Evolutionary conservation across 1,140 invertebrate species (phyloP).

Genomic region (Cardiocondyla obscurior): DNA sequence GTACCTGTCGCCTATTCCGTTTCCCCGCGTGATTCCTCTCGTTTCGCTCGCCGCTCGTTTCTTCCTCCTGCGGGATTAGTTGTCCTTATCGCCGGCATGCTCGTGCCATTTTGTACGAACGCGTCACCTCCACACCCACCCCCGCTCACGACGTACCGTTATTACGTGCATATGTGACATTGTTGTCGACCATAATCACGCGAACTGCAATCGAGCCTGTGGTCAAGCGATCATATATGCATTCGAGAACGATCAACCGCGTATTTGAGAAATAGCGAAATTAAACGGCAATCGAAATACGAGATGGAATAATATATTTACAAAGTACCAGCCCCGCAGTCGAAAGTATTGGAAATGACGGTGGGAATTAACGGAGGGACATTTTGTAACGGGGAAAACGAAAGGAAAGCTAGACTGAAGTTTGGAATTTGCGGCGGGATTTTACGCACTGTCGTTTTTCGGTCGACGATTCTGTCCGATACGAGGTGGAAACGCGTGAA

Average conservation of each 20-base stretch:
- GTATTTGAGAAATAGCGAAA: conserved; percentile 9
- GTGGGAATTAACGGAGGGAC: neutral
- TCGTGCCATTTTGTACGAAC: conserved; percentile 10
- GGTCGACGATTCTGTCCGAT: conserved; percentile 18
- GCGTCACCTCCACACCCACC: too few species aligned
- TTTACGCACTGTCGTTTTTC: conserved; percentile 24
- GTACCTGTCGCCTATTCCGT: conserved; percentile 65
- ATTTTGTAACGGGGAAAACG: too few species aligned
- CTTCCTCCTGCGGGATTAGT: conserved; percentile 12
- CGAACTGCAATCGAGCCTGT: conserved; percentile 29
- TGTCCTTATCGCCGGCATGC: neutral
- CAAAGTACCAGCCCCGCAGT: neutral
- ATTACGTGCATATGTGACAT: conserved; percentile 15
- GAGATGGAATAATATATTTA: neutral
- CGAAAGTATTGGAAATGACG: neutral
- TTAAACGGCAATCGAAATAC: neutral
- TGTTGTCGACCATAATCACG: conserved; percentile 39
- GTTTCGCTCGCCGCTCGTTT: neutral
- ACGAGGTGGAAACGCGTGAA: conserved; percentile 57
- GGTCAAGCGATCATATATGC: conserved; percentile 22
- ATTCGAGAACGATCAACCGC: neutral
- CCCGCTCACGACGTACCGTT: conserved; percentile 17
- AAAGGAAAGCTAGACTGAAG: neutral
- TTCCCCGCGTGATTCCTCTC: conserved; percentile 38
- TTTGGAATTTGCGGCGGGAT: neutral